Evolutionary conservation across 2,888 invertebrate species (phyloP), one percentile per base, ranked within the genome.

Genomic region (Acleris holmiana): DNA sequence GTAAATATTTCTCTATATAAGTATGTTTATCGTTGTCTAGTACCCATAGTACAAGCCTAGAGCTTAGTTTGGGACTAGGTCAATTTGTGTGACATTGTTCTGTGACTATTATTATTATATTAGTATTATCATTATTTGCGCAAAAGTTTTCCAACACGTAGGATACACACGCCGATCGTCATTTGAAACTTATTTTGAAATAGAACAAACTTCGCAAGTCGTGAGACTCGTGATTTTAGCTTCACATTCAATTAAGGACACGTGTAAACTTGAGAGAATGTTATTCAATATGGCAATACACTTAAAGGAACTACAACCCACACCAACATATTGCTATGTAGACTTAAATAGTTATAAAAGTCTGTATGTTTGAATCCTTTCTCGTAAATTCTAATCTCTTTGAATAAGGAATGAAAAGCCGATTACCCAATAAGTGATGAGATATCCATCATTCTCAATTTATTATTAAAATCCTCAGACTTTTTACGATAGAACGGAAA

Each of bases 101-200:
- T n/a, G n/a, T n/a, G n/a, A n/a, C n/a, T n/a, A n/a, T n/a, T n/a
- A n/a, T n/a, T n/a, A n/a, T n/a, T n/a, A n/a, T n/a, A n/a, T n/a
- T n/a, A n/a, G n/a, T n/a, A n/a, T n/a, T n/a, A n/a, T n/a, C n/a
- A n/a, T n/a, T 29, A 51, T 53, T 53, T 53, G 35, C 0, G 35
- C 5, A 40, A 53, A 53, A 53, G 53, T 53, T 53, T 40, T 19
- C 5, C 5, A 13, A n/a, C 29, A 29, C 8, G 29, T 29, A 29
- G 25, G 13, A 2, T 18, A 53, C 40, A 6, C 19, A 53, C 29
- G 35, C 53, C 35, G 35, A 53, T 53, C 53, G 53, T 35, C 53
- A 53, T 53, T 53, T 35, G 19, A 40, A 53, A 53, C 40, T 53
- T 19, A 35, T 40, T 53, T 53, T 19, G 19, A 53, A 50, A 17